These are phyloP conservation scores for Acanthurus leucopareius DNA, from an alignment of 2,797 vertebrate species.

Conservation along the genomic window DNA sequence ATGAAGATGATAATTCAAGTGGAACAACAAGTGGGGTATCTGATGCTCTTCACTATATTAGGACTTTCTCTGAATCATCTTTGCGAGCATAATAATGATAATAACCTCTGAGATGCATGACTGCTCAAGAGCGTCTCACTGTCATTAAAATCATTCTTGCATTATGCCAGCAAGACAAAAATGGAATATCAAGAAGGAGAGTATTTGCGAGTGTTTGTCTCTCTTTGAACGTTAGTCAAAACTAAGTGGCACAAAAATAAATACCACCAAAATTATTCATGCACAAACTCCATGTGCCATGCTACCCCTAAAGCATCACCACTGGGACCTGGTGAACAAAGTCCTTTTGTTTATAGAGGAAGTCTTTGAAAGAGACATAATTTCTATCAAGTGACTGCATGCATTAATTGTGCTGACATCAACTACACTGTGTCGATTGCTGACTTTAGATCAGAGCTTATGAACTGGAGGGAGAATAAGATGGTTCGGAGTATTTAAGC, in stretches of 20 bases:
- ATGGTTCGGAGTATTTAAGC: conserved; percentile 12
- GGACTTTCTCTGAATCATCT: conserved; percentile 48
- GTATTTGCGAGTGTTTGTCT: conserved; percentile 29
- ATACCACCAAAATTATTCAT: conserved; percentile 22
- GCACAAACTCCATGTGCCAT: not conserved
- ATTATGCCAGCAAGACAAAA: conserved; percentile 39
- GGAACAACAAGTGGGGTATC: conserved; percentile 27
- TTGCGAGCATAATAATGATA: conserved; percentile 52
- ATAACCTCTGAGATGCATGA: conserved; percentile 47
- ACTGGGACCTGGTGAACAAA: conserved; percentile 1
- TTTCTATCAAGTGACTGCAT: conserved; percentile 9
- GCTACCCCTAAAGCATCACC: conserved; percentile 6
- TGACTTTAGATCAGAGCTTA: conserved; percentile 20
- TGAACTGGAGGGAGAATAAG: conserved; percentile 22
- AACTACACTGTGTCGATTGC: conserved; percentile 17
- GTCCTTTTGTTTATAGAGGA: conserved; percentile 18
- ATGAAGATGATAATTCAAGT: conserved; percentile 49
- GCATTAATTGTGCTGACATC: conserved; percentile 6
- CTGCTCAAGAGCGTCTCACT: conserved; percentile 47
- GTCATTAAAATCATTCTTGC: conserved; percentile 45
- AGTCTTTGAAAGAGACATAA: not conserved
- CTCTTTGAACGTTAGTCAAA: conserved; percentile 27
- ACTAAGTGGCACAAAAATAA: conserved; percentile 38
- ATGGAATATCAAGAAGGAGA: conserved; percentile 48
- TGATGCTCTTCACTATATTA: conserved; percentile 49